These are phyloP conservation scores for Etia nguti DNA, from an alignment of 2,113 vertebrate genomes.

Conservation along the genomic window DNA sequence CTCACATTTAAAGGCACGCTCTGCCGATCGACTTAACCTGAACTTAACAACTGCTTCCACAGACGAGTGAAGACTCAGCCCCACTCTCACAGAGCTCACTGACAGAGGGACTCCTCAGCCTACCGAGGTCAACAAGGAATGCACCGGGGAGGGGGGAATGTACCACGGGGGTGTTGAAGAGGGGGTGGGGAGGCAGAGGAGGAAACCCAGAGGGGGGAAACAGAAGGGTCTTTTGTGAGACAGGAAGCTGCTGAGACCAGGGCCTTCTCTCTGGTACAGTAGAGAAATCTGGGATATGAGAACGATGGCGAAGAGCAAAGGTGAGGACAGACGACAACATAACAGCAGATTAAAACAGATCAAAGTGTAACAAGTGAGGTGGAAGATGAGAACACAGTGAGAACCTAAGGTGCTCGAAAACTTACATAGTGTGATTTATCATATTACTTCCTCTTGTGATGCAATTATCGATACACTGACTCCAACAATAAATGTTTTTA, in stretches of 20 bases:
- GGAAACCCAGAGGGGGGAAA: conserved; percentile 58
- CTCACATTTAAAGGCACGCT: not conserved
- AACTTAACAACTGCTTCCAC: not conserved
- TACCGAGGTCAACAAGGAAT: conserved; percentile 59
- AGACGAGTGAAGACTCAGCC: not conserved
- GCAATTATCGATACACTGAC: fast-evolving
- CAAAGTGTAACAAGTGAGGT: not conserved
- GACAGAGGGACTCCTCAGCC: conserved; percentile 48
- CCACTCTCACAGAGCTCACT: not conserved
- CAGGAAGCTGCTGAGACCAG: conserved; percentile 63
- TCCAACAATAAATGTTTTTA: not conserved
- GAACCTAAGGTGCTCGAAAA: not conserved
- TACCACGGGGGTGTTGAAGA: conserved; percentile 75
- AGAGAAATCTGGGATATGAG: conserved; percentile 23
- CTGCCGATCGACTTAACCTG: not conserved
- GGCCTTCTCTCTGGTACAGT: conserved; percentile 52
- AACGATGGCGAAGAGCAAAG: not conserved
- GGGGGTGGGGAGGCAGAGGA: conserved; percentile 62
- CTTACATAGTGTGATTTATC: fast-evolving
- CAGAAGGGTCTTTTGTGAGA: conserved; percentile 73
- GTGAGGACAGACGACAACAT: fast-evolving
- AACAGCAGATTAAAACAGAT: not conserved
- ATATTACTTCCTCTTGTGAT: not conserved
- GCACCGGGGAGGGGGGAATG: conserved; percentile 68
- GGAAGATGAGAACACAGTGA: not conserved